Percentiles rank a stretch among this genome's conserved stretches.
Conservation (phyloP, 2,797 vertebrate genomes). For the Eulemur mongoz region DNA sequence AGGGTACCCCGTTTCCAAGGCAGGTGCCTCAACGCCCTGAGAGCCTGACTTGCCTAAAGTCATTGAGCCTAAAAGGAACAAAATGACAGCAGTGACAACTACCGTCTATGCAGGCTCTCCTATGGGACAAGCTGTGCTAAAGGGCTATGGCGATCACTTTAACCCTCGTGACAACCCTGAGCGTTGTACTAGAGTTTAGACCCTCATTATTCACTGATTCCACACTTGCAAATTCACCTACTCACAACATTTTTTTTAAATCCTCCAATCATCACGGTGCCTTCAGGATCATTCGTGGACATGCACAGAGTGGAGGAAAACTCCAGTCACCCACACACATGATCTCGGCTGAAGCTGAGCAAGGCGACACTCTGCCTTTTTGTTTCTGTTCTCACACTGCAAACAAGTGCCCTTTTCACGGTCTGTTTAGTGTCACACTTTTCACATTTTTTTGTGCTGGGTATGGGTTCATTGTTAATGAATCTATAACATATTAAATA, state of each 20-base stretch:
- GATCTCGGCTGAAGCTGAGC: neutral
- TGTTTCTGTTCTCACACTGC: neutral
- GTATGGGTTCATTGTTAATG: neutral
- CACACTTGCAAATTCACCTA: neutral
- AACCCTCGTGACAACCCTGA: rapidly evolving
- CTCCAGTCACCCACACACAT: neutral
- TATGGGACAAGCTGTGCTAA: neutral
- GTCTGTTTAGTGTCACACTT: neutral
- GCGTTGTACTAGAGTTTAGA: rapidly evolving
- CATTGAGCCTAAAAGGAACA: neutral
- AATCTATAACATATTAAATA: neutral
- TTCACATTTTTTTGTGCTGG: neutral
- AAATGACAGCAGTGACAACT: rapidly evolving
- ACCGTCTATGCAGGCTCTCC: too few relatives aligned
- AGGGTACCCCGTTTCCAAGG: neutral
- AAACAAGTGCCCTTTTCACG: neutral
- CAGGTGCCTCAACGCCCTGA: neutral
- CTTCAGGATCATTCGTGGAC: neutral
- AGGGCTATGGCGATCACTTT: neutral
- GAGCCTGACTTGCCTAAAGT: neutral
- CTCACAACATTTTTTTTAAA: neutral
- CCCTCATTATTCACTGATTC: neutral
- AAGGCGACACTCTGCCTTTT: neutral
- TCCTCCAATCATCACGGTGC: neutral
- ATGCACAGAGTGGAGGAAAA: neutral